A percentile compares a stretch with the other conserved stretches of the same genome.
phyloP scores from a whole-genome alignment of 2,113 vertebrate genomes.

The Corythornis madagascariensis region DNA sequence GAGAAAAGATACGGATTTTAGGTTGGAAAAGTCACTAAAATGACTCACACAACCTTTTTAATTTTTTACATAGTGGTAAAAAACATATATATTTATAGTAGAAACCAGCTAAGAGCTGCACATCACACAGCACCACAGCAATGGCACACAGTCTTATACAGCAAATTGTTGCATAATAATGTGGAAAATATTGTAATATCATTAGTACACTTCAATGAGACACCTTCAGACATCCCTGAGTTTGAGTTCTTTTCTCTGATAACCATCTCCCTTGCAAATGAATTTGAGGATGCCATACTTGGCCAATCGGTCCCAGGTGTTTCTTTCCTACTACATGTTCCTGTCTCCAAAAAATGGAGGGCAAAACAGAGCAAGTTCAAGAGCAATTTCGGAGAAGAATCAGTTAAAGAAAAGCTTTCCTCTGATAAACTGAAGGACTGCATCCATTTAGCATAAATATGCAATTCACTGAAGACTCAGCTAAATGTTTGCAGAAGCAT shows the following conservation, averaged over 20 bases:
- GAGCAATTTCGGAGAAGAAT: background rate
- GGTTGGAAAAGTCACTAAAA: background rate
- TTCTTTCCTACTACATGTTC: background rate
- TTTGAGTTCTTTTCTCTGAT: background rate
- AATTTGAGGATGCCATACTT: background rate
- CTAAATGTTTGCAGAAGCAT: background rate
- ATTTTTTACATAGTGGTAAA: background rate
- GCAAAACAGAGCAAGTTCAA: background rate
- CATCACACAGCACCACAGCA: background rate
- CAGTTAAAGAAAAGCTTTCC: background rate
- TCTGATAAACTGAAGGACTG: background rate
- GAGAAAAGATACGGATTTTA: background rate
- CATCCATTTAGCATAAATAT: background rate
- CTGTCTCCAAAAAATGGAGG: background rate
- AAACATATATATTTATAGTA: background rate
- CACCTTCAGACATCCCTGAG: background rate
- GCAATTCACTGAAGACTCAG: background rate
- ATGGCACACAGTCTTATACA: background rate
- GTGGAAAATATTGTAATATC: background rate
- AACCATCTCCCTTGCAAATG: background rate
- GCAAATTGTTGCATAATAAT: background rate
- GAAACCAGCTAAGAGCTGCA: background rate
- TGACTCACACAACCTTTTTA: background rate
- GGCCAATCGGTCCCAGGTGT: slow-evolving; percentile 34
- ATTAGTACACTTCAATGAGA: background rate